Conservation (phyloP, 2,888 invertebrate species). For the Meliscaeva auricollis region DNA sequence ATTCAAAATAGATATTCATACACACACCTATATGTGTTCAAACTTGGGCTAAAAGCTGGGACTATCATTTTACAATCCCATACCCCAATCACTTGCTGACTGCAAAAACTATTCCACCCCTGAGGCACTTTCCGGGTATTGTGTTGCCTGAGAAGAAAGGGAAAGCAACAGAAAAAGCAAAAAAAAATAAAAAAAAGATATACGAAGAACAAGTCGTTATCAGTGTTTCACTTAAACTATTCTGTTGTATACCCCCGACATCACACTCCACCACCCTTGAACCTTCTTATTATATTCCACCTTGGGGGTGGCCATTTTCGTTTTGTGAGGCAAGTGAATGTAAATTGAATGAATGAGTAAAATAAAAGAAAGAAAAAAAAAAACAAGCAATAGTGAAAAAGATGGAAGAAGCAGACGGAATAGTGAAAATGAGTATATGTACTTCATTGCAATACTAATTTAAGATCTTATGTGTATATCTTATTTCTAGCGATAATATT, state of each 20-base stretch:
- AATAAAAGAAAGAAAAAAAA: conserved; percentile 3
- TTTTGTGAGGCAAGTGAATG: conserved; percentile 5
- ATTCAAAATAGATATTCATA: background rate
- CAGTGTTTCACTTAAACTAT: conserved; percentile 71
- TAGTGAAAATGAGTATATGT: conserved; percentile 29
- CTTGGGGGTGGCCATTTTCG: conserved; percentile 40
- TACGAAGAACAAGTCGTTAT: conserved; percentile 62
- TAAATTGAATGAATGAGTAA: conserved; percentile 45
- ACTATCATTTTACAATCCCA: conserved; percentile 14
- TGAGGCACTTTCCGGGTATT: conserved; percentile 2
- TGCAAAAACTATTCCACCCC: conserved; percentile 29
- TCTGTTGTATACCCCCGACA: conserved; percentile 34
- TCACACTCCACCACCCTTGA: conserved; percentile 18
- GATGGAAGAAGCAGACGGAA: conserved; percentile 22
- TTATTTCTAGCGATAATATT: conserved; percentile 53
- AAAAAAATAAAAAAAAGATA: conserved; percentile 20
- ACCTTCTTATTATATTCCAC: conserved; percentile 43
- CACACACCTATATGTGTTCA: background rate
- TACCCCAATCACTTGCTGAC: conserved; percentile 3
- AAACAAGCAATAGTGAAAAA: conserved; percentile 17
- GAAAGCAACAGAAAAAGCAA: background rate
- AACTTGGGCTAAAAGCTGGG: conserved; percentile 1
- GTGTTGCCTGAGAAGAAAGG: conserved; percentile 2
- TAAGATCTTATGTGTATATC: conserved; percentile 56
- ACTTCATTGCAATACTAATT: conserved; percentile 56